Conservation (phyloP, 2,888 invertebrate species). For the Drosophila ezoana region DNA sequence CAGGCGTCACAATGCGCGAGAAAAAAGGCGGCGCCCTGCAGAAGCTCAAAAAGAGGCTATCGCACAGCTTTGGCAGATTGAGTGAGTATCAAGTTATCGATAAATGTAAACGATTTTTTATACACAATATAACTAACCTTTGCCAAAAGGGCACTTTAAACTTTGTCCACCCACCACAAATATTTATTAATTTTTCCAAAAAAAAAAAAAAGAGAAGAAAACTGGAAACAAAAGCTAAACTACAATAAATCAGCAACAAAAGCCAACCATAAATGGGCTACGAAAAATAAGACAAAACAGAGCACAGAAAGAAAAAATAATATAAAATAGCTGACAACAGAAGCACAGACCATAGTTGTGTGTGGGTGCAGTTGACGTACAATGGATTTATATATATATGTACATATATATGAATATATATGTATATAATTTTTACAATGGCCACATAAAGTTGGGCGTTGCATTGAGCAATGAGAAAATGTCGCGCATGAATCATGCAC, state of each 20-base stretch:
- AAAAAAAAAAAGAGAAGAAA: not conserved
- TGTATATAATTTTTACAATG: constrained; percentile 29
- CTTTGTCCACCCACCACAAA: constrained; percentile 5
- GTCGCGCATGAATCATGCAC: constrained; percentile 54
- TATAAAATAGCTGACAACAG: constrained; percentile 35
- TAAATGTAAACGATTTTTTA: constrained; percentile 19
- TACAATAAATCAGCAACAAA: constrained; percentile 53
- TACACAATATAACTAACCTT: not conserved
- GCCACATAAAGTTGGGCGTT: constrained; percentile 42
- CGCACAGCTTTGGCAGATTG: constrained; percentile 97
- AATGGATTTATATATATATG: constrained; percentile 33
- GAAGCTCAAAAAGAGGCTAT: constrained; percentile 97
- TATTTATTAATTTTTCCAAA: constrained; percentile 9
- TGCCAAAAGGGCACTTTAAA: constrained; percentile 24
- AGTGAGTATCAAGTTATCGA: constrained; percentile 89
- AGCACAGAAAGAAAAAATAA: constrained; percentile 5
- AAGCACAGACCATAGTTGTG: constrained; percentile 23
- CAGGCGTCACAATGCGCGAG: constrained; percentile 95
- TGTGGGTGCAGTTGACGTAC: constrained; percentile 48
- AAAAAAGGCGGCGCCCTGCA: constrained; percentile 97
- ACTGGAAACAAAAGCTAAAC: constrained; percentile 40
- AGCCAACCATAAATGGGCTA: constrained; percentile 51
- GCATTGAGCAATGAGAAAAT: constrained; percentile 54
- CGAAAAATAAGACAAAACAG: constrained; percentile 8
- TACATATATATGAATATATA: constrained; percentile 8